Base-by-base conservation (phyloP, 2,888 invertebrate genomes). In the Acanthosepion esculentum region DNA sequence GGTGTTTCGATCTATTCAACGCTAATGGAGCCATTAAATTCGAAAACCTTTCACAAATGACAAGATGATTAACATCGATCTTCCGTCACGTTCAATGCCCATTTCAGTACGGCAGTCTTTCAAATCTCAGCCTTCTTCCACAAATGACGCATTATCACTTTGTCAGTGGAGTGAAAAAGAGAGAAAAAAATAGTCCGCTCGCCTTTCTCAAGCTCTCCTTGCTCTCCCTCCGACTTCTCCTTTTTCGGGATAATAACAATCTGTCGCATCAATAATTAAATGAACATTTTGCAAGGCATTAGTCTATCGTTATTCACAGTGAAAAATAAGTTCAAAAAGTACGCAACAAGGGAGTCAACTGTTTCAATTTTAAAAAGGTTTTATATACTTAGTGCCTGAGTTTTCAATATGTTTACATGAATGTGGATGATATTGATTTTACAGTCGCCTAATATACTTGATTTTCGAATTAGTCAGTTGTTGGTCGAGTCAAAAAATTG, bases 1-100 rank as follows among this genome's bases (percentile, higher is more conserved):
- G 78, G 78, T 18, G 78, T 10, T 78, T 78, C 78, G 78, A 78
- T 78, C 78, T 78, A 78, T 78, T 78, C 78, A 78, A 33, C 20
- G 78, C 78, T 78, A 78, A 78, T 78, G 78, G 78, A 78, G n/a
- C 78, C 78, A 78, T 78, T 78, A 78, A 78, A 78, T 78, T 78
- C n/a, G 78, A 78, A 78, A 78, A 78, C 78, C 78, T 33, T 78
- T 78, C 78, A 78, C 78, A 78, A 78, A 78, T n/a, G 78, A 78
- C 78, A 78, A 78, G 78, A 78, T 78, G 78, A 78, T 78, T 78
- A n/a, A 10, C 78, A 12, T 78, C n/a, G 78, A 78, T n/a, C 78
- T n/a, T 78, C 78, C 8, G 78, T 78, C 78, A 78, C 78, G 78
- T 78, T 78, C 78, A 78, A 78, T 78, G 12, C 78, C 78, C n/a